A percentile compares a stretch with the other conserved stretches of the same genome.
Conservation (phyloP, 2,888 invertebrate genomes). For the Geophilus truncorum region DNA sequence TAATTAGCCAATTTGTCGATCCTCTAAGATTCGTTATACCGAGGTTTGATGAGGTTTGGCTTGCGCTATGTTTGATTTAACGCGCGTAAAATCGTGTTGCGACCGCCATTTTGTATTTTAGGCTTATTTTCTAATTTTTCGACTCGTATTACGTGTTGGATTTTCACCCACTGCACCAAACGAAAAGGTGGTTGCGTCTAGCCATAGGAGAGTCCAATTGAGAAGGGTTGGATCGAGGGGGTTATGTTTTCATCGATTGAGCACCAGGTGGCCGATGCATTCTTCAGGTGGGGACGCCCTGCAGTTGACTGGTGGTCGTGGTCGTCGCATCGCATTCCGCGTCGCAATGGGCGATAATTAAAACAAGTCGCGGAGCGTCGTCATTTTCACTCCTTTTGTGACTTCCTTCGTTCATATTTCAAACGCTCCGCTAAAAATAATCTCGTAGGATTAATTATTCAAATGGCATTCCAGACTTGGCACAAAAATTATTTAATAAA, state of each 20-base stretch:
- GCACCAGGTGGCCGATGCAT: constrained; percentile 13
- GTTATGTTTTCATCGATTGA: constrained; percentile 20
- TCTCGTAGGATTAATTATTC: constrained; percentile 3
- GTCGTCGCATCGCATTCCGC: neutral
- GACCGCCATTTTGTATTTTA: neutral
- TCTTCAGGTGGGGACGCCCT: neutral
- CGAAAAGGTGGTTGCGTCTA: neutral
- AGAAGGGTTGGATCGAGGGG: neutral
- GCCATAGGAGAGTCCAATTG: constrained; percentile 16
- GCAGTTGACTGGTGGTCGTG: neutral
- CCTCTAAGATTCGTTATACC: too few species aligned
- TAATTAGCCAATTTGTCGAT: too few species aligned
- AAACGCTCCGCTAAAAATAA: neutral
- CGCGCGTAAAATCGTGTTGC: neutral
- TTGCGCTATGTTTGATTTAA: too few species aligned
- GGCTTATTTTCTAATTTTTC: neutral
- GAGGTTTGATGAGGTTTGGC: too few species aligned
- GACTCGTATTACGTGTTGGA: neutral
- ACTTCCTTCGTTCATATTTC: neutral
- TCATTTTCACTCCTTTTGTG: neutral
- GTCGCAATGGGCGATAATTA: neutral
- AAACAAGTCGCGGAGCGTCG: neutral
- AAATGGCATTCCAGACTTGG: neutral
- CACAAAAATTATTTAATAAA: neutral
- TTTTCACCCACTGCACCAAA: neutral